These are phyloP conservation scores for Synergus japonicus DNA, from an alignment of 2,888 invertebrate species.

Conservation along the genomic window DNA sequence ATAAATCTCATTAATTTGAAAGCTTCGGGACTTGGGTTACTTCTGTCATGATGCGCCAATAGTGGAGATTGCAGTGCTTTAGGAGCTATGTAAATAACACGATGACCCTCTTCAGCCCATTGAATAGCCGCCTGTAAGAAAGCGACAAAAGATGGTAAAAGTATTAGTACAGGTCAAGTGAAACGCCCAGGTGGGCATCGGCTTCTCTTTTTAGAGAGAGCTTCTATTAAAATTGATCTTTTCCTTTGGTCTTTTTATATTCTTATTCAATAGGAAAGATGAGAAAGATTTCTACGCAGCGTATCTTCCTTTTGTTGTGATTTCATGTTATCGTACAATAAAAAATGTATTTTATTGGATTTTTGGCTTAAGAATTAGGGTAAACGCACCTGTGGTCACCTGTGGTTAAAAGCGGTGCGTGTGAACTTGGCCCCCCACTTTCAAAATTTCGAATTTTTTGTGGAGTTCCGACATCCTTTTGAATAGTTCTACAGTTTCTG, in stretches of 20 bases:
- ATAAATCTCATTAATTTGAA: constrained; percentile 72
- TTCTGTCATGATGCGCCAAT: constrained; percentile 68
- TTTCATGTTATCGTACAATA: background rate
- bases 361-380: no score
- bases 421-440: no score
- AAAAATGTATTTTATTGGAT: background rate
- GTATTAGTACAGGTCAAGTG: background rate
- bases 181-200: background rate
- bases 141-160: constrained; percentile 1
- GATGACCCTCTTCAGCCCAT: constrained; percentile 71
- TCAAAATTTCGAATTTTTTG: no score
- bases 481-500: no score
- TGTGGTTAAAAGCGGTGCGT: no score
- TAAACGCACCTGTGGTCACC: no score
- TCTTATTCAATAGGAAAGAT: constrained; percentile 4
- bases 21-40: constrained; percentile 61
- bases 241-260: background rate
- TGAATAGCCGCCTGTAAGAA: constrained; percentile 68
- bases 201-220: background rate
- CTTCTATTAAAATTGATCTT: background rate
- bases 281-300: background rate
- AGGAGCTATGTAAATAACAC: constrained; percentile 69
- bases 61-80: constrained; percentile 65
- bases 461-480: no score
- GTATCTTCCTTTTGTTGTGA: background rate